Evolutionary conservation across 92 coral and sea anemone species (phyloP).

Genomic region (Porites evermanni): DNA sequence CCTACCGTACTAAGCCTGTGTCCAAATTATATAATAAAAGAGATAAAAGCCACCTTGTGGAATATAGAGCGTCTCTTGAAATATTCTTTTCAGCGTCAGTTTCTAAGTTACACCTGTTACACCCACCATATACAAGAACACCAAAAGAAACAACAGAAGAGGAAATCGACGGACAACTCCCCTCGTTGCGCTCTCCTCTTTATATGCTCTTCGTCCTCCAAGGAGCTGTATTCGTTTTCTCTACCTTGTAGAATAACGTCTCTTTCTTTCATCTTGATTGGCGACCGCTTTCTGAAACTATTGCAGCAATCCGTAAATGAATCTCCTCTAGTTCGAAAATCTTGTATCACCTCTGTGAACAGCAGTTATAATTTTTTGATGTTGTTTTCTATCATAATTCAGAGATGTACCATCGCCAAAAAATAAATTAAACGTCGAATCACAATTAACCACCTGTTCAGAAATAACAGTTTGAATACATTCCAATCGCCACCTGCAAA

Average conservation of each 20-base stretch:
- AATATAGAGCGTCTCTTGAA: neutral
- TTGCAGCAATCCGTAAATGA: too few relatives aligned
- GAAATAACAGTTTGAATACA: too few relatives aligned
- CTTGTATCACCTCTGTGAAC: too few relatives aligned
- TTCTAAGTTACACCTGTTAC: neutral
- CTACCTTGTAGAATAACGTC: neutral
- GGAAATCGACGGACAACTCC: conserved; percentile 49
- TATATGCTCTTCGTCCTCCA: conserved; percentile 24
- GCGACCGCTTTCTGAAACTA: neutral
- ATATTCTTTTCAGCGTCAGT: neutral
- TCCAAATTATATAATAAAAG: too few relatives aligned
- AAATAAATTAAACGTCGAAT: too few relatives aligned
- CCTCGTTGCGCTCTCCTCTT: conserved; percentile 31
- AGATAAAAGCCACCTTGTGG: neutral
- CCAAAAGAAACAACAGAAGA: conserved; percentile 67
- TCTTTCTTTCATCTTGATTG: conserved; percentile 1
- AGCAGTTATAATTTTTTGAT: too few relatives aligned
- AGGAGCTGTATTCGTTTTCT: neutral
- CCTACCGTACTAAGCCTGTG: too few relatives aligned
- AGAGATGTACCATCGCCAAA: too few relatives aligned
- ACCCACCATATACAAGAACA: conserved; percentile 72
- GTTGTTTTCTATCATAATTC: too few relatives aligned
- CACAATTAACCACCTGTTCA: too few relatives aligned
- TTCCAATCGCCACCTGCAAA: too few relatives aligned
- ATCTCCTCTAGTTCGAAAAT: too few relatives aligned